Base-by-base conservation (phyloP, 2,888 invertebrate genomes). In the Smittia aterrima region DNA sequence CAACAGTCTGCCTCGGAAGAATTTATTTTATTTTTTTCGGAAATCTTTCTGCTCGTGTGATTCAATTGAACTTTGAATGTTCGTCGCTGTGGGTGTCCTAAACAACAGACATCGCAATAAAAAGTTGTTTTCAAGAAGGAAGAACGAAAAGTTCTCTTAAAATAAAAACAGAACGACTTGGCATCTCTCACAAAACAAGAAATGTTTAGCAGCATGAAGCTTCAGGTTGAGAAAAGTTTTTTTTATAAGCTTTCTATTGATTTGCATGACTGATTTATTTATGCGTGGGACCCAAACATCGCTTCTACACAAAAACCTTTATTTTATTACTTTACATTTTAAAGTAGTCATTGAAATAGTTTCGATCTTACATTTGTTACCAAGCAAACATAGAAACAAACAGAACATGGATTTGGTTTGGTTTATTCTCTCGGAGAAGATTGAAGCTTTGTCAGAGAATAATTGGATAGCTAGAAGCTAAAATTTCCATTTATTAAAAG, bases 11-110 rank as follows among this genome's bases (percentile, higher is more conserved):
- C 20, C 18, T 2, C 22, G 58, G 58, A 58, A n/a, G n/a, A n/a
- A n/a, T 58, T 2, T 6, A 58, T 58, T 58, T 47, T 13, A 47
- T 47, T 6, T 6, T n/a, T 47, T 58, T 58, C 58, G 64, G 64
- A 27, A 2, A n/a, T 64, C 25, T 58, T 13, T 16, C n/a, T 58
- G 72, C 27, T 72, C 58, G 58, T 58, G 72, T 38, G 32, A 38
- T 38, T 72, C 72, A 62, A 72, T 70, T 70, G 70, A 70, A 70
- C 27, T 72, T 71, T 71, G 54, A 71, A 71, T 32, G 54, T 71
- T 71, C 54, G 20, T 72, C 72, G 53, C 72, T 7, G 62, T 72
- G 38, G 72, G 72, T 58, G 62, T 71, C 38, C 40, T n/a, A 24
- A 16, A 9, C 27, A 24, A 27, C 25, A 64, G 3, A 58, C 20